phyloP scores from a whole-genome alignment of 2,113 vertebrate species.

The Anguilla japonica region DNA sequence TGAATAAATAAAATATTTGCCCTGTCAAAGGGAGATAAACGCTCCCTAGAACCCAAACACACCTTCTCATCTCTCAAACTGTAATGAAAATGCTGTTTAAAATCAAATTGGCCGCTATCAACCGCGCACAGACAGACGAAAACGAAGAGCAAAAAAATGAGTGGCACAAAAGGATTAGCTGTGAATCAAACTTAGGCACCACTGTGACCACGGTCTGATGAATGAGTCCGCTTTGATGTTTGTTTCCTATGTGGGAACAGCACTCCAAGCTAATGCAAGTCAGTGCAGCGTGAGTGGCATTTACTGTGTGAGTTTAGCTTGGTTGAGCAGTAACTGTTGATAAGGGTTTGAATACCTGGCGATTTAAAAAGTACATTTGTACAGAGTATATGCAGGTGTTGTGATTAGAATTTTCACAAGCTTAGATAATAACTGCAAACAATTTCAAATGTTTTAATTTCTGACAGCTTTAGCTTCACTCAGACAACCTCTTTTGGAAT shows the following conservation, averaged over 20 bases:
- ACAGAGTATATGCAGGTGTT: background rate
- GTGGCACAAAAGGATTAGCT: background rate
- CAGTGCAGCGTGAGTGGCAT: background rate
- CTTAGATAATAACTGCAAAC: background rate
- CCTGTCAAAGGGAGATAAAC: background rate
- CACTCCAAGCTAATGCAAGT: too few species aligned
- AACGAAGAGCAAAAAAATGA: background rate
- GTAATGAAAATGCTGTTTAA: background rate
- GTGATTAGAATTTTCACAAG: background rate
- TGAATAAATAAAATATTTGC: background rate
- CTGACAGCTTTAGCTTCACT: too few species aligned
- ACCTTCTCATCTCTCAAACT: background rate
- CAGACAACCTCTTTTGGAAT: background rate
- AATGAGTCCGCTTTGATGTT: background rate
- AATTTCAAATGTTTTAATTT: too few species aligned
- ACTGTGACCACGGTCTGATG: background rate
- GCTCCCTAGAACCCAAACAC: background rate
- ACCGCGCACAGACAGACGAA: background rate
- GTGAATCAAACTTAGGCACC: background rate
- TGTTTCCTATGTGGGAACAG: too few species aligned
- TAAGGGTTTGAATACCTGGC: background rate
- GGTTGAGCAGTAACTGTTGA: background rate
- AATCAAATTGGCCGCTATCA: background rate
- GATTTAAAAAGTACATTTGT: background rate
- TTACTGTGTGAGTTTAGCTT: background rate